phyloP scores from a whole-genome alignment of 2,797 vertebrate species.

The Melanotaenia nigrans region DNA sequence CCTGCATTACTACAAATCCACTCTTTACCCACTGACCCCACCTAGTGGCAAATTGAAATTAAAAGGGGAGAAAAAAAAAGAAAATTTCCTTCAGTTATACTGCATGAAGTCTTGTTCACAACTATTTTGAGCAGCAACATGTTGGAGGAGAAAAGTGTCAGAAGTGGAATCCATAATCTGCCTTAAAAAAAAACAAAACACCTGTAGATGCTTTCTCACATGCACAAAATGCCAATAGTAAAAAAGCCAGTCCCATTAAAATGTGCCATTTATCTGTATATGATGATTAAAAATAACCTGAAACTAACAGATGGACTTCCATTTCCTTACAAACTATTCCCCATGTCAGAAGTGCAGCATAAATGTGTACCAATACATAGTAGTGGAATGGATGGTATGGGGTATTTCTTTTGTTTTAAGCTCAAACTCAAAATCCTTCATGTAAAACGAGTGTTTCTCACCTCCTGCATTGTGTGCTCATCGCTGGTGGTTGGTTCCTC shows the following conservation, averaged over 20 bases:
- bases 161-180: background rate
- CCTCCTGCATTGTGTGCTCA: slow-evolving; percentile 46
- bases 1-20: slow-evolving; percentile 19
- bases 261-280: background rate
- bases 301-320: too few species aligned
- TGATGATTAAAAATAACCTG: too few species aligned
- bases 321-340: too few species aligned
- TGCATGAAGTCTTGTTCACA: background rate
- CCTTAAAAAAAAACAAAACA: background rate
- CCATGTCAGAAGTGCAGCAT: too few species aligned
- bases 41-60: slow-evolving; percentile 65
- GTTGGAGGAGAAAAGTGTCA: background rate
- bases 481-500: slow-evolving; percentile 49
- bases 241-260: background rate
- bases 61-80: background rate
- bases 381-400: background rate
- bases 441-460: slow-evolving; percentile 33
- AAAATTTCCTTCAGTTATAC: background rate
- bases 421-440: background rate
- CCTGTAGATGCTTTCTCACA: background rate
- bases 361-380: too few species aligned
- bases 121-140: background rate
- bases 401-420: background rate
- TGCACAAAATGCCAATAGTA: background rate
- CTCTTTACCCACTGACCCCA: slow-evolving; percentile 62